Evolutionary conservation across 2,797 vertebrate species (phyloP), one percentile per base, ranked within the genome.

Genomic region (Rhinophrynus dorsalis): DNA sequence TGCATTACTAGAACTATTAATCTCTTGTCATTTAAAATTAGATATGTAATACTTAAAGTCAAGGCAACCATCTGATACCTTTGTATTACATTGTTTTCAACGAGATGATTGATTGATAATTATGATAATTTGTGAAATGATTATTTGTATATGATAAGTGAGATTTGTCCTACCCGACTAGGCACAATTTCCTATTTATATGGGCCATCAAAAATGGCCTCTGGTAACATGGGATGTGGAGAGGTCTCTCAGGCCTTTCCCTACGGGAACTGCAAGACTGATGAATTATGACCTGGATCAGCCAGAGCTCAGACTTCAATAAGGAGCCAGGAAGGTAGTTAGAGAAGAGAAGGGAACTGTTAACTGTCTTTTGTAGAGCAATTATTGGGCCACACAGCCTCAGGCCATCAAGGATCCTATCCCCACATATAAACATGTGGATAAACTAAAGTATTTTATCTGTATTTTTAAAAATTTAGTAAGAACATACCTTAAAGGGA

Each of bases 41-140:
- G 51, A 65, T 72, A 72, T 52, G 61, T 72, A 72, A 79, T 79
- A 85, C 90, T 87, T 83, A 87, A 87, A n/a, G 94, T 97, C 94
- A 92, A 83, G 85, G 82, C 88, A 91, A 90, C 82, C 88, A 88
- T 88, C 86, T 77, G 86, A 84, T 72, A 83, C 91, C 89, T 77
- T 76, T 12, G 86, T 29, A 88, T 79, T 78, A 66, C 83, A 86
- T 80, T 85, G 82, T 91, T 89, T 86, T 74, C 54, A 86, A 13
- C 83, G 60, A 82, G 89, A 90, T 93, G 94, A 97, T 92, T 90
- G 95, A 97, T 94, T 91, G 93, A 94, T 95, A 94, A 95, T 96
- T 93, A 95, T 92, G 91, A 93, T 96, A 92, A 98, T 97, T 94
- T 91, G 91, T 91, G 83, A 93, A 93, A 94, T 95, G 91, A 94